These are phyloP conservation scores for Carposina sasakii DNA, from an alignment of 1,140 invertebrate species.

Conservation along the genomic window DNA sequence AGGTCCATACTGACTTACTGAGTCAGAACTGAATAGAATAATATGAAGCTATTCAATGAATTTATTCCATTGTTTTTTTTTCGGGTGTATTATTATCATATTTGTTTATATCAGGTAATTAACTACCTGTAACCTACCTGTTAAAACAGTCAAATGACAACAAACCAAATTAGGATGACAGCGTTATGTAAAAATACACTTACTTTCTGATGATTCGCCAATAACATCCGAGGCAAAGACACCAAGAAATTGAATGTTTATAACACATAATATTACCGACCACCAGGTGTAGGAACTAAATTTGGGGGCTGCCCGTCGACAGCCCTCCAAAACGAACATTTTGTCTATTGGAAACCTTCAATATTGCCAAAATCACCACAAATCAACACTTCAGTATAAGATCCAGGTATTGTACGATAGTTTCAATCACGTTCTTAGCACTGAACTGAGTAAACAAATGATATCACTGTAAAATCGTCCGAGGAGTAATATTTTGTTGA, in stretches of 20 bases:
- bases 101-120: background rate
- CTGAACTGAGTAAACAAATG: slow-evolving; percentile 27
- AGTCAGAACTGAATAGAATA: too few species aligned
- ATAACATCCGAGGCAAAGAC: slow-evolving; percentile 44
- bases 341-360: slow-evolving; percentile 60
- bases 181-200: slow-evolving; percentile 30
- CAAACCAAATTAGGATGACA: slow-evolving; percentile 9
- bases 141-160: slow-evolving; percentile 13
- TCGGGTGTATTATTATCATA: background rate
- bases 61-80: background rate
- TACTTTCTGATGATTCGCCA: slow-evolving; percentile 35
- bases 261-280: slow-evolving; percentile 59
- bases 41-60: too few species aligned
- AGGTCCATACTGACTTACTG: too few species aligned
- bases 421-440: slow-evolving; percentile 37
- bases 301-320: slow-evolving; percentile 66
- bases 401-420: slow-evolving; percentile 19
- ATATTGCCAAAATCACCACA: slow-evolving; percentile 51
- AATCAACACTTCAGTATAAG: slow-evolving; percentile 34
- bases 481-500: slow-evolving; percentile 50
- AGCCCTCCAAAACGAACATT: slow-evolving; percentile 64
- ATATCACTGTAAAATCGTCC: slow-evolving; percentile 45
- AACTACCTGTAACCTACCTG: background rate
- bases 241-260: slow-evolving; percentile 49
- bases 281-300: slow-evolving; percentile 65